Percentiles rank a stretch among this genome's conserved stretches.
Evolutionary conservation across 2,113 vertebrate species (phyloP).

Genomic region (Lepus europaeus): DNA sequence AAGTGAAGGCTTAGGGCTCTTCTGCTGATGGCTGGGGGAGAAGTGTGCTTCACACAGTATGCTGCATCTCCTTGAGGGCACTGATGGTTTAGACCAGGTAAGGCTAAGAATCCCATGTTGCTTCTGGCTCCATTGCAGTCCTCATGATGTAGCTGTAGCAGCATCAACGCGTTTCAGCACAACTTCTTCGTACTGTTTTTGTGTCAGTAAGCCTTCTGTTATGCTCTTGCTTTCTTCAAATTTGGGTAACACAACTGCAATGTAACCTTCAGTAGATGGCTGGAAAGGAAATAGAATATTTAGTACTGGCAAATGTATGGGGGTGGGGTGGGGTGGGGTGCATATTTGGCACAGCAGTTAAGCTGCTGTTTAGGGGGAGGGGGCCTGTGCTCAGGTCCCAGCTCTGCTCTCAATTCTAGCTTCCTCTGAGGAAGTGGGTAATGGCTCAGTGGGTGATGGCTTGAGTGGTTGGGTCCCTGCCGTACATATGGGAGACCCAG

Average conservation of each 20-base stretch:
- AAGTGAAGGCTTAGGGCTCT: neutral
- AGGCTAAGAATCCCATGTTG: fast-evolving
- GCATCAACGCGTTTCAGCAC: slow-evolving; percentile 87
- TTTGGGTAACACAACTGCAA: slow-evolving; percentile 97
- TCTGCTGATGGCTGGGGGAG: neutral
- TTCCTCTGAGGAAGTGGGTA: too few species aligned
- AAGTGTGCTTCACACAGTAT: fast-evolving
- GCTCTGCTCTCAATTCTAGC: too few species aligned
- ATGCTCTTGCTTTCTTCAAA: slow-evolving; percentile 98
- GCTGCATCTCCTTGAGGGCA: neutral
- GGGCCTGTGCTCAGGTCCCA: too few species aligned
- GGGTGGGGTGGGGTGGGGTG: too few species aligned
- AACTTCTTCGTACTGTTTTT: slow-evolving; percentile 92
- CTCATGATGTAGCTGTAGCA: slow-evolving; percentile 60
- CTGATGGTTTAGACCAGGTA: neutral
- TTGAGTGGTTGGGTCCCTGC: too few species aligned
- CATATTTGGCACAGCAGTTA: too few species aligned
- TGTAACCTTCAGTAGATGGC: slow-evolving; percentile 98
- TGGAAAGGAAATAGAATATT: slow-evolving; percentile 79
- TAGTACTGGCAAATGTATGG: slow-evolving; percentile 49
- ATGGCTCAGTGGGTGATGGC: too few species aligned
- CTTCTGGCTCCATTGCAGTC: neutral
- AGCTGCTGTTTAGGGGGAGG: too few species aligned
- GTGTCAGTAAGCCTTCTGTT: slow-evolving; percentile 93
- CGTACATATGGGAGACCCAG: too few species aligned